Conservation (phyloP, 1,140 invertebrate species). For the Drosophila repletoides region DNA sequence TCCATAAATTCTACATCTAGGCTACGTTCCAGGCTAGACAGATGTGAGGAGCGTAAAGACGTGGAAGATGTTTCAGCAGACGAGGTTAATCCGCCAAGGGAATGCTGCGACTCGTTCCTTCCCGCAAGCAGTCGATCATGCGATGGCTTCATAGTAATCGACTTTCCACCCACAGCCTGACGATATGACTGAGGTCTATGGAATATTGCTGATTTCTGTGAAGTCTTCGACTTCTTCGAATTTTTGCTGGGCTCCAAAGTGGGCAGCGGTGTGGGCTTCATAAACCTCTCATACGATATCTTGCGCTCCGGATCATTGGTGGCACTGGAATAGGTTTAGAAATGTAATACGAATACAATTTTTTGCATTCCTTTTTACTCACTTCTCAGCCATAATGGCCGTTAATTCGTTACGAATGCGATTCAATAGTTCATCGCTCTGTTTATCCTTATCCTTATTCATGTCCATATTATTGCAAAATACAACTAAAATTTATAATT, state of each 20-base stretch:
- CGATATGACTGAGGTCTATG: constrained; percentile 23
- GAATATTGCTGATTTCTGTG: neutral
- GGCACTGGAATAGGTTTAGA: constrained; percentile 7
- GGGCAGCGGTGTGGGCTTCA: constrained; percentile 53
- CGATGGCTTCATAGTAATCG: constrained; percentile 35
- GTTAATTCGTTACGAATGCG: constrained; percentile 62
- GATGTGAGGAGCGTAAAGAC: neutral
- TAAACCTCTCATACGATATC: constrained; percentile 33
- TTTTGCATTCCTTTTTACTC: constrained; percentile 1
- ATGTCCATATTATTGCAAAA: constrained; percentile 37
- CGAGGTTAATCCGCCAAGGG: neutral
- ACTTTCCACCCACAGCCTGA: constrained; percentile 26
- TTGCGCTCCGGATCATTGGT: constrained; percentile 29
- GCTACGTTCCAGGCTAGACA: constrained; percentile 11
- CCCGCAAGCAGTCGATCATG: neutral
- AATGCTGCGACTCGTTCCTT: too few relatives aligned
- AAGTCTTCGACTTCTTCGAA: neutral
- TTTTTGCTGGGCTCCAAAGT: constrained; percentile 2
- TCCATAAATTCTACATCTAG: constrained; percentile 42
- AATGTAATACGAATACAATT: neutral
- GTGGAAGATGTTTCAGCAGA: constrained; percentile 9
- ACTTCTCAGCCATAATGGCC: constrained; percentile 61
- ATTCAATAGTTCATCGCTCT: constrained; percentile 55
- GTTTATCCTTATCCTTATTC: constrained; percentile 44
- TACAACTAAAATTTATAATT: constrained; percentile 38